Conservation (phyloP, 2,888 invertebrate genomes). For the Nomada ruficornis region DNA sequence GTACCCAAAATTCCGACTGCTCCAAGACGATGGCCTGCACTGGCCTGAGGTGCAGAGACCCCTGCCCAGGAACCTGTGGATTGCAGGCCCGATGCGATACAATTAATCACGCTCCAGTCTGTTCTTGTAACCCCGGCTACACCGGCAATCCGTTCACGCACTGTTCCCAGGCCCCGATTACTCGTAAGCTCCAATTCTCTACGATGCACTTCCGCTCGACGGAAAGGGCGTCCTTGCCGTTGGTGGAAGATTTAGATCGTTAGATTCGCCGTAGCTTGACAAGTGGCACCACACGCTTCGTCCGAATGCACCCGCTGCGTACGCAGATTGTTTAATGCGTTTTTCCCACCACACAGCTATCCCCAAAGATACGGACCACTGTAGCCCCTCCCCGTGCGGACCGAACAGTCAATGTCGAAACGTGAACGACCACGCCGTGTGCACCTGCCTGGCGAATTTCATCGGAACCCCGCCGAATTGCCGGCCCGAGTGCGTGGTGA, state of each 20-base stretch:
- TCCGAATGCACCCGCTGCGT: background rate
- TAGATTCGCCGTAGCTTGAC: background rate
- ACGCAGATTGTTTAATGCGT: conserved; percentile 25
- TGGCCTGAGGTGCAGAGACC: conserved; percentile 90
- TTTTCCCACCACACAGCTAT: conserved; percentile 50
- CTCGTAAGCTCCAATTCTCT: conserved; percentile 65
- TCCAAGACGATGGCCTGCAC: conserved; percentile 89
- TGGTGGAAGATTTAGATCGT: no score
- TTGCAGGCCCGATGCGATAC: conserved; percentile 89
- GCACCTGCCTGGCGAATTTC: conserved; percentile 91
- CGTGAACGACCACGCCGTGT: conserved; percentile 91
- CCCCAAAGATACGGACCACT: conserved; percentile 75
- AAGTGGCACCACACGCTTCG: background rate
- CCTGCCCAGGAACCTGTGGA: conserved; percentile 92
- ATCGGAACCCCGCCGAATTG: conserved; percentile 93
- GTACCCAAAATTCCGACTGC: conserved; percentile 91
- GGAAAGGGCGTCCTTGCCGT: no score
- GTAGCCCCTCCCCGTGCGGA: conserved; percentile 88
- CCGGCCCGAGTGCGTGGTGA: conserved; percentile 92
- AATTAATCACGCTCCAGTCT: conserved; percentile 91
- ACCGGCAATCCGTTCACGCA: conserved; percentile 91
- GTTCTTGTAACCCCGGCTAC: conserved; percentile 89
- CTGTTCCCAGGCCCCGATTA: conserved; percentile 85
- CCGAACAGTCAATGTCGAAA: conserved; percentile 91
- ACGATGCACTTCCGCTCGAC: no score